These are phyloP conservation scores for Pseudoatta argentina DNA, from an alignment of 1,140 invertebrate genomes.

Conservation along the genomic window DNA sequence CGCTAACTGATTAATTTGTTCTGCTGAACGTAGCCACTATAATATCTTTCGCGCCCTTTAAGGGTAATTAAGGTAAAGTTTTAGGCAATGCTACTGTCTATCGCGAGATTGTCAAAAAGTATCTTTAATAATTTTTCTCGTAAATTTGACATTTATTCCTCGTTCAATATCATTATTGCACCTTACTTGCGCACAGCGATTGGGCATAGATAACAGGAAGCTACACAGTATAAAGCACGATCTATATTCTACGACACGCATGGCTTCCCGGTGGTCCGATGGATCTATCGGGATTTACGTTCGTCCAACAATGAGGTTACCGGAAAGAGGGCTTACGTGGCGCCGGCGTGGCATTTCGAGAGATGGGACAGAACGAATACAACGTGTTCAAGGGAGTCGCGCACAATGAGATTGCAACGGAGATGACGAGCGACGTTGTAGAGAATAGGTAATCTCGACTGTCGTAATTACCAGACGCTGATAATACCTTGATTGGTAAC, in stretches of 20 bases:
- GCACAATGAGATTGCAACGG: conserved; percentile 57
- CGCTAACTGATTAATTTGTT: too few species aligned
- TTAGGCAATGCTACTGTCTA: background rate
- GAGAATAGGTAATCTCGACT: conserved; percentile 81
- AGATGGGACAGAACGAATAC: background rate
- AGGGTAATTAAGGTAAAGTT: background rate
- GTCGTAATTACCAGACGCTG: conserved; percentile 81
- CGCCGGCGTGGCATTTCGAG: background rate
- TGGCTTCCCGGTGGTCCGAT: conserved; percentile 17
- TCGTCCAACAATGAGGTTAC: conserved; percentile 21
- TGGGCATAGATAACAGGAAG: conserved; percentile 18
- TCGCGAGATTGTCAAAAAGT: background rate
- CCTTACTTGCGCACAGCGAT: background rate
- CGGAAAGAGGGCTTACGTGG: conserved; percentile 37
- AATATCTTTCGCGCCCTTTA: too few species aligned
- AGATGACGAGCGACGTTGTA: conserved; percentile 72
- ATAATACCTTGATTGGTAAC: conserved; percentile 83
- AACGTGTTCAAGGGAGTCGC: conserved; percentile 7
- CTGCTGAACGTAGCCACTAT: too few species aligned
- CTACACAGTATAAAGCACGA: conserved; percentile 19
- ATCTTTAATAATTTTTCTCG: background rate
- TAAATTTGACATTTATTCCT: background rate
- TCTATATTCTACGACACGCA: conserved; percentile 27
- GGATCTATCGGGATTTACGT: conserved; percentile 48
- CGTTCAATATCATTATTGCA: background rate